Base-by-base conservation (phyloP, 30 jellyfish, hydroid and myxozoan species). In the Turritopsis rubra region DNA sequence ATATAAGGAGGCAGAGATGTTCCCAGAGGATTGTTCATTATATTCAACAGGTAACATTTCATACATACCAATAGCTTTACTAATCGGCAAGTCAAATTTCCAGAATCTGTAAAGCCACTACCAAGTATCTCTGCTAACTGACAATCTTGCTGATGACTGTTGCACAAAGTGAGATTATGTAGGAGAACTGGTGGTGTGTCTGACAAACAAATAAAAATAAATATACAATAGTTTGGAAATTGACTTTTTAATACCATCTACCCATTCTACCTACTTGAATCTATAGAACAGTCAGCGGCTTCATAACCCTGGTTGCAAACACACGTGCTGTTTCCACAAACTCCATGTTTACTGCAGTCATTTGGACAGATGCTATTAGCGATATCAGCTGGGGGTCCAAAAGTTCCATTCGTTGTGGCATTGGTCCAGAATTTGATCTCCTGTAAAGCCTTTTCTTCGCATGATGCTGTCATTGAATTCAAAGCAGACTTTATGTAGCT, bases 241-340 rank as follows among this genome's bases (percentile, higher is more conserved):
- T n/a, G n/a, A n/a, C n/a, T n/a, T n/a, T n/a, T n/a, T n/a, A n/a
- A n/a, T n/a, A n/a, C n/a, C n/a, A n/a, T n/a, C n/a, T n/a, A n/a
- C n/a, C n/a, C n/a, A n/a, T n/a, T 90, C 18, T 28, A 82, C 70
- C 81, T 81, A 9, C 84, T 85, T 18, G 16, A 75, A 23, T 25
- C 30, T 81, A 89, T 65, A 9, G 96, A 89, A 65, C 96, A 89
- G 52, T 89, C 96, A 3, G 94, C 72, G 16, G 96, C 66, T 27
- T 20, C 86, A 85, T 27, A 89, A 1, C 95, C 95, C 17, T 53
- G 23, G 71, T 89, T 70, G 65, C 96, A 89, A 1, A 75, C 65
- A 71, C 96, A 89, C 0, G 96, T 89, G 54, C 90, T 91, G 78
- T 89, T 89, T n/a, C 60, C 80, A 73, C 96, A 89, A 5, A 28